Evolutionary conservation across 2,888 invertebrate species (phyloP).

Genomic region (Dryococelus australis): DNA sequence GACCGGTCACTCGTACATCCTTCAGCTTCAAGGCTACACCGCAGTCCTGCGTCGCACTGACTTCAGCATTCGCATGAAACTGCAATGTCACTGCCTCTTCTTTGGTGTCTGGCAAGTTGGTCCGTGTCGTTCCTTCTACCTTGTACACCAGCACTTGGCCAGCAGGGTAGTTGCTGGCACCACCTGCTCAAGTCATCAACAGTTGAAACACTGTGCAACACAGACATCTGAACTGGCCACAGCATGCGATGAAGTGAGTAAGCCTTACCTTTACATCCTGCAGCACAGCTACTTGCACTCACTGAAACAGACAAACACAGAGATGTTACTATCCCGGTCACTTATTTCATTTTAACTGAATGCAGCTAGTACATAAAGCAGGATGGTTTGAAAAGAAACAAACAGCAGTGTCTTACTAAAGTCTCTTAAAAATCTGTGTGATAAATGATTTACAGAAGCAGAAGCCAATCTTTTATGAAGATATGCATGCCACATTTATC

Average conservation of each 20-base stretch:
- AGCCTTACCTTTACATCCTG: neutral
- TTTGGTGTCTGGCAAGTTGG: constrained; percentile 72
- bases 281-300: neutral
- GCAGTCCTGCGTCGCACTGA: constrained; percentile 74
- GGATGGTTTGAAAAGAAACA: too few relatives aligned
- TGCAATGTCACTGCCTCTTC: constrained; percentile 70
- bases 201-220: too few relatives aligned
- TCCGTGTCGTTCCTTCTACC: constrained; percentile 72
- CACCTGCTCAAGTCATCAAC: neutral
- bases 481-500: too few relatives aligned
- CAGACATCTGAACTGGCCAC: neutral
- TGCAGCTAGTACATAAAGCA: too few relatives aligned
- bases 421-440: too few relatives aligned
- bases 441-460: too few relatives aligned
- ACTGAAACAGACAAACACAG: neutral
- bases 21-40: constrained; percentile 72
- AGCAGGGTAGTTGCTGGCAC: constrained; percentile 59
- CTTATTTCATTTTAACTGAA: too few relatives aligned
- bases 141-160: constrained; percentile 83
- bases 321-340: neutral
- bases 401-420: too few relatives aligned
- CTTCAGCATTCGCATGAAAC: constrained; percentile 72
- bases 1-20: constrained; percentile 69
- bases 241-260: neutral
- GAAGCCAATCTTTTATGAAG: too few relatives aligned